phyloP scores from a whole-genome alignment of 1,140 invertebrate species.

The Hesperophylax magnus region DNA sequence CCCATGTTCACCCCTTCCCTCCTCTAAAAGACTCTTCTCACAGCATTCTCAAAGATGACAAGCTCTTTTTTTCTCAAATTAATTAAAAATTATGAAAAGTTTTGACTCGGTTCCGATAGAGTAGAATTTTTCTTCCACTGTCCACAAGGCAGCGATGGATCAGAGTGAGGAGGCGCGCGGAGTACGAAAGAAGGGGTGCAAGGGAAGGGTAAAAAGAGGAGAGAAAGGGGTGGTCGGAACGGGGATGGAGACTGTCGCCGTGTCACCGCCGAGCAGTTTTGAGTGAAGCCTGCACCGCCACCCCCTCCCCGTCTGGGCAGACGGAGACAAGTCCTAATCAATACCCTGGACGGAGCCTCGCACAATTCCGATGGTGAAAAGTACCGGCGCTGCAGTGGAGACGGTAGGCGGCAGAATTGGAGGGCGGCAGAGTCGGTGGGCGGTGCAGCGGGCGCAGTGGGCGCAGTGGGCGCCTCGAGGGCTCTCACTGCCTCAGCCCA shows the following conservation, averaged over 20 bases:
- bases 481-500: neutral
- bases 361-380: conserved; percentile 57
- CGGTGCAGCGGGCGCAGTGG: no score
- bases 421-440: neutral
- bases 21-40: no score
- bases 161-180: neutral
- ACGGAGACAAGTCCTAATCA: conserved; percentile 56
- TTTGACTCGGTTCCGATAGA: no score
- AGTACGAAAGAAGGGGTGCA: no score
- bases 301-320: conserved; percentile 33
- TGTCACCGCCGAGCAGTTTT: conserved; percentile 53
- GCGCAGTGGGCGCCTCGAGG: neutral
- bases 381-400: conserved; percentile 39
- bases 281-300: conserved; percentile 52
- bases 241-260: conserved; percentile 29
- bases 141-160: neutral
- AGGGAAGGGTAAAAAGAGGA: no score
- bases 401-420: neutral
- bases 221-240: no score
- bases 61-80: no score
- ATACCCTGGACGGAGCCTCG: conserved; percentile 52
- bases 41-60: no score
- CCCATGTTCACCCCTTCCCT: no score
- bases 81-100: no score
- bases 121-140: neutral